Conservation (phyloP, 2,797 vertebrate genomes). For the Siniperca scherzeri region DNA sequence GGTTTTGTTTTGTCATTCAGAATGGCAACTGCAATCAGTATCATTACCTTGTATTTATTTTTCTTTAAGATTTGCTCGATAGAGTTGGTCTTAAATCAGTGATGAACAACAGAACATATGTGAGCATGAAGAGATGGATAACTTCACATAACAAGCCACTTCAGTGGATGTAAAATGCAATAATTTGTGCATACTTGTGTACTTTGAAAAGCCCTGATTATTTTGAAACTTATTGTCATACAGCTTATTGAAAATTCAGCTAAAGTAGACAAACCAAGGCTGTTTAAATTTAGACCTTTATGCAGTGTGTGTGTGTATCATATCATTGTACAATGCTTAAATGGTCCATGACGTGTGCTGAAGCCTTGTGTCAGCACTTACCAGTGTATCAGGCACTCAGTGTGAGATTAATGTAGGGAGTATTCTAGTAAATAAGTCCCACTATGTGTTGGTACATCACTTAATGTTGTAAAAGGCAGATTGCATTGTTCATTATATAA, state of each 20-base stretch:
- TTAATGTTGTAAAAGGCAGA: background rate
- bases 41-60: slow-evolving; percentile 64
- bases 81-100: slow-evolving; percentile 34
- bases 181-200: background rate
- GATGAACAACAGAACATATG: slow-evolving; percentile 38
- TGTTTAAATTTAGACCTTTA: slow-evolving; percentile 1
- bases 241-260: slow-evolving; percentile 31
- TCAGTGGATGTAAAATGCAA: background rate
- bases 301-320: background rate
- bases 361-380: slow-evolving; percentile 59
- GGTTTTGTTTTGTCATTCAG: slow-evolving; percentile 74
- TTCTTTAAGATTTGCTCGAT: too few species aligned
- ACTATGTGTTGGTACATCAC: background rate
- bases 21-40: slow-evolving; percentile 61
- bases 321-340: slow-evolving; percentile 50
- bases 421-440: background rate
- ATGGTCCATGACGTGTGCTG: slow-evolving; percentile 52
- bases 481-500: slow-evolving; percentile 11
- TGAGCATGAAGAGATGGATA: slow-evolving; percentile 24
- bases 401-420: slow-evolving; percentile 18
- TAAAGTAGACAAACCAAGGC: slow-evolving; percentile 14
- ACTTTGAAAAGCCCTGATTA: slow-evolving; percentile 2
- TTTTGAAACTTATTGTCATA: background rate
- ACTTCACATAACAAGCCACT: background rate
- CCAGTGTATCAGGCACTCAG: slow-evolving; percentile 30